A percentile compares a stretch with the other conserved stretches of the same genome.
These are phyloP conservation scores for Agapornis roseicollis DNA, from an alignment of 2,113 vertebrate species.

Conservation along the genomic window DNA sequence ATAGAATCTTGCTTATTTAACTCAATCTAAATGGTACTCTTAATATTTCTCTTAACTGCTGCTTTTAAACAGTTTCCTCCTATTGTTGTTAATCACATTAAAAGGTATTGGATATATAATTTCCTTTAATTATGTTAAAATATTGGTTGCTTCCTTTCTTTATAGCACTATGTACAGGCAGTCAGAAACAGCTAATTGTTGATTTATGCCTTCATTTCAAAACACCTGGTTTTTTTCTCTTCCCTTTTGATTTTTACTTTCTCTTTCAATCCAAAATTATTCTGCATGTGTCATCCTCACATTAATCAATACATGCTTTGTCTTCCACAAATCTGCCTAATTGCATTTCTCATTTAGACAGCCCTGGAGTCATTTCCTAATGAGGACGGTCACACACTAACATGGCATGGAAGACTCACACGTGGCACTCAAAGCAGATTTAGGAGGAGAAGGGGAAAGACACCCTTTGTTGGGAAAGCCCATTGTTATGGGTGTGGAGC, in stretches of 20 bases:
- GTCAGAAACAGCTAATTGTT: not conserved
- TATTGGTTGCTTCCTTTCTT: slow-evolving; percentile 57
- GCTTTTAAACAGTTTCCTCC: slow-evolving; percentile 14
- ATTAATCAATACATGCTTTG: slow-evolving; percentile 67
- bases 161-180: not conserved
- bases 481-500: not conserved
- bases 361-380: slow-evolving; percentile 64
- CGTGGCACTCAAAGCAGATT: not conserved
- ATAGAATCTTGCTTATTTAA: slow-evolving; percentile 39
- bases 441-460: not conserved
- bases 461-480: too few relatives aligned
- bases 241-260: slow-evolving; percentile 45
- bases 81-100: slow-evolving; percentile 61
- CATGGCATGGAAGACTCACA: slow-evolving; percentile 29
- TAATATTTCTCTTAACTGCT: slow-evolving; percentile 48
- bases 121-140: slow-evolving; percentile 67
- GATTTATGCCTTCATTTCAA: not conserved
- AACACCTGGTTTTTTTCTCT: not conserved
- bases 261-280: slow-evolving; percentile 30
- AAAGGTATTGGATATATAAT: slow-evolving; percentile 66
- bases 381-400: slow-evolving; percentile 18
- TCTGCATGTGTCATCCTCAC: slow-evolving; percentile 40
- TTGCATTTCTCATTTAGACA: slow-evolving; percentile 68
- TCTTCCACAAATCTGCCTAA: slow-evolving; percentile 65
- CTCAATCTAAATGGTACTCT: not conserved